Evolutionary conservation across 2,888 invertebrate genomes (phyloP), one percentile per base, ranked within the genome.

Genomic region (Clusia tigrina): DNA sequence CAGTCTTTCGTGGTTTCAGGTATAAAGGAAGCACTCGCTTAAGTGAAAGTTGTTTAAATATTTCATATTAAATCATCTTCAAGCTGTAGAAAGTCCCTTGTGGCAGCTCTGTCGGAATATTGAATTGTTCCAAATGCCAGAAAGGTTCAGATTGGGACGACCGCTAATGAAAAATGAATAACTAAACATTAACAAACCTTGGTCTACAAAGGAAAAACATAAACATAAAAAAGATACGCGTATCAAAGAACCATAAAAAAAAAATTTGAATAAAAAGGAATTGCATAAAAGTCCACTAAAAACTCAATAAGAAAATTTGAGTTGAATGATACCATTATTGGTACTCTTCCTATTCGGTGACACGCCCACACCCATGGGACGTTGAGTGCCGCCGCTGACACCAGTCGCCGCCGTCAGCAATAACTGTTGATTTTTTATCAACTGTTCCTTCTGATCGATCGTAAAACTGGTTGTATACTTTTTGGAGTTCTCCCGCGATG

Each of bases 401-500:
- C 67, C 22, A 1, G 76, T 75, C 2, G 76, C 74, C 10, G 80
- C 73, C 53, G 78, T 73, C 20, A 79, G 75, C 67, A 78, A 74
- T 24, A 80, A 64, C 61, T 80, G 74, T 55, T 81, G 79, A n/a
- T 80, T 79, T 60, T 81, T 78, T 0, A 78, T 70, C 54, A 80
- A 76, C n/a, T n/a, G n/a, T n/a, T n/a, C n/a, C 12, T 72, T 74
- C 65, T 78, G 77, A 71, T 81, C 81, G 53, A 78, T 79, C 65
- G 75, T 62, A 68, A 78, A 79, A 23, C 74, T 78, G 59, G 77
- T 74, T 1, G 81, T 77, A 1, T 81, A 79, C 65, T 81, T 82
- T 67, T 84, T 84, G 1, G 83, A 78, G 67, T 84, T 84, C 59
- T 80, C 80, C 9, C 81, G 73, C 12, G 82, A 82, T 26, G 81